phyloP scores from a whole-genome alignment of 2,888 invertebrate genomes.

The Pammene aurita region DNA sequence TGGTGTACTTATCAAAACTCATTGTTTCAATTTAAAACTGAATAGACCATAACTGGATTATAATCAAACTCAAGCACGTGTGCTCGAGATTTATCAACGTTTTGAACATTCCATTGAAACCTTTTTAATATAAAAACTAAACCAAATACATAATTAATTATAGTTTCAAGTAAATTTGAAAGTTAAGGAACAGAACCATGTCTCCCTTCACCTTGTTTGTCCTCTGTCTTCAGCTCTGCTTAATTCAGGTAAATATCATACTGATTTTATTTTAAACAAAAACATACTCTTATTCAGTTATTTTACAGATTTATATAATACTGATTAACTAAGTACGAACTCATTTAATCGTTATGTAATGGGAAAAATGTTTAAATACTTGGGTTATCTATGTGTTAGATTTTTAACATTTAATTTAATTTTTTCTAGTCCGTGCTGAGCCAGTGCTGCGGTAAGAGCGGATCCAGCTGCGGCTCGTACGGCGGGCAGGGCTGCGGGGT shows the following conservation, averaged over 20 bases:
- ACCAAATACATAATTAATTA: not conserved
- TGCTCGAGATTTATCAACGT: not conserved
- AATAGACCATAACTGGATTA: too few relatives aligned
- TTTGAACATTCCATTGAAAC: not conserved
- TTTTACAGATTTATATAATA: too few relatives aligned
- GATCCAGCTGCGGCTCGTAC: slow-evolving; percentile 26
- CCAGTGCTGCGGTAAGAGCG: too few relatives aligned
- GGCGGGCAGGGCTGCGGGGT: slow-evolving; percentile 22
- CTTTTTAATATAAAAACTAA: slow-evolving; percentile 3
- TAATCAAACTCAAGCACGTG: not conserved
- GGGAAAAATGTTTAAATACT: too few relatives aligned
- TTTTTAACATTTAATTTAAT: too few relatives aligned
- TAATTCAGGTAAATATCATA: slow-evolving; percentile 26
- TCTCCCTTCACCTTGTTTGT: slow-evolving; percentile 16
- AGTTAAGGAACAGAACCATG: slow-evolving; percentile 12
- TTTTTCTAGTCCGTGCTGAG: too few relatives aligned
- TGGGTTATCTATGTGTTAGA: too few relatives aligned
- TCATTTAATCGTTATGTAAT: too few relatives aligned
- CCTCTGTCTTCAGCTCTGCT: slow-evolving; percentile 19
- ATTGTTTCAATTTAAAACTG: not conserved
- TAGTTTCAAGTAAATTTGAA: slow-evolving; percentile 7
- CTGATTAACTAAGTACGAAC: too few relatives aligned
- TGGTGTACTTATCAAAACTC: not conserved
- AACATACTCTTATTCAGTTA: too few relatives aligned
- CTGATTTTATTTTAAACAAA: not conserved